phyloP scores from a whole-genome alignment of 2,888 invertebrate species.

The Ochropacha duplaris region DNA sequence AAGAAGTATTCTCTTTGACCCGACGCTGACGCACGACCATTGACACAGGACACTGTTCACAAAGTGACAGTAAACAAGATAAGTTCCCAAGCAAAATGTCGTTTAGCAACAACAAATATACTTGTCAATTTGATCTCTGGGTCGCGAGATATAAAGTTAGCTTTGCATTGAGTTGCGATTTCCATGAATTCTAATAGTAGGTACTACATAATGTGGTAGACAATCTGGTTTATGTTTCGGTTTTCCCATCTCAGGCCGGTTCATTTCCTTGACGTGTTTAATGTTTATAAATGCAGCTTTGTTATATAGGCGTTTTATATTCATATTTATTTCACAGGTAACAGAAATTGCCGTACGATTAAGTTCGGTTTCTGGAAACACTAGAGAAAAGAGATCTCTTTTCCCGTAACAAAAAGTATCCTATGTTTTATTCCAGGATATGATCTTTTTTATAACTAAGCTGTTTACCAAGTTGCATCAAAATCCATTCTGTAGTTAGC shows the following conservation, averaged over 20 bases:
- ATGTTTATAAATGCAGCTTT: conserved; percentile 4
- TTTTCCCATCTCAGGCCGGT: conserved; percentile 24
- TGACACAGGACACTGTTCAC: conserved; percentile 6
- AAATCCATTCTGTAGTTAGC: too few species aligned
- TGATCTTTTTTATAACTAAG: too few species aligned
- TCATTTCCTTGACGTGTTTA: conserved; percentile 23
- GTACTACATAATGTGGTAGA: not conserved
- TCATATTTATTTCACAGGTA: not conserved
- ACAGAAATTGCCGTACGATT: too few species aligned
- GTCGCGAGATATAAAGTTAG: not conserved
- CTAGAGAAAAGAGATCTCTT: too few species aligned
- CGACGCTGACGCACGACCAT: not conserved
- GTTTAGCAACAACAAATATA: not conserved
- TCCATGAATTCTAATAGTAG: not conserved
- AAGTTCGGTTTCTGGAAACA: too few species aligned
- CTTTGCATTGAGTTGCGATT: not conserved
- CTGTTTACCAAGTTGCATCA: too few species aligned
- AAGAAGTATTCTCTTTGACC: not conserved
- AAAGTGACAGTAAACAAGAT: conserved; percentile 44
- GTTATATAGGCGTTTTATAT: not conserved
- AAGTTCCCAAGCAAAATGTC: conserved; percentile 15
- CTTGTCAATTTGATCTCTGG: conserved; percentile 9
- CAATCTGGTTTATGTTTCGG: conserved; percentile 18
- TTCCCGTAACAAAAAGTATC: too few species aligned
- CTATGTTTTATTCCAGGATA: too few species aligned